Percentiles rank a stretch among this genome's conserved stretches.
Conservation (phyloP, 37 sponge, comb jelly and placozoan species). For the Corticium candelabrum region DNA sequence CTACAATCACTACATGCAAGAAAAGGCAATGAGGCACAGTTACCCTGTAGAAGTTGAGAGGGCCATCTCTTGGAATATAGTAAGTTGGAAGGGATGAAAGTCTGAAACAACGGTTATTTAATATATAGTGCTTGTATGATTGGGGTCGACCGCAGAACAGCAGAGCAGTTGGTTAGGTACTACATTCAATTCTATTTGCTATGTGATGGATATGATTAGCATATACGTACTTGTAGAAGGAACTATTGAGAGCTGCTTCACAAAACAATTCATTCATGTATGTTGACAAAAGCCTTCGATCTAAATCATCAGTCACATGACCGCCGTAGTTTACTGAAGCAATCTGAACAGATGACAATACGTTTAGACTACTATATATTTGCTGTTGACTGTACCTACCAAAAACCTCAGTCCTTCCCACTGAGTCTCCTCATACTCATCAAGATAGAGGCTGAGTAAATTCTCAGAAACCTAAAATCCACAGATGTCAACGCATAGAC, state of each 20-base stretch:
- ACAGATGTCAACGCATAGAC: not conserved
- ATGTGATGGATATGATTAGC: conserved; percentile 9
- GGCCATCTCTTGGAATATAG: conserved; percentile 97
- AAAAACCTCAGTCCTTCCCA: conserved; percentile 99
- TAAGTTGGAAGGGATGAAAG: conserved; percentile 74
- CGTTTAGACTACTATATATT: no score
- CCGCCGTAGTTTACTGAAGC: conserved; percentile 99
- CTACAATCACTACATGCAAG: not conserved
- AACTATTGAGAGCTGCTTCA: conserved; percentile 60
- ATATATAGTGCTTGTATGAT: not conserved
- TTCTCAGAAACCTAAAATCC: conserved; percentile 84
- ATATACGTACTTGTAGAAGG: conserved; percentile 68
- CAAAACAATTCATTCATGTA: conserved; percentile 94
- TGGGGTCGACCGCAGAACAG: no score
- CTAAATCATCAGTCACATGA: conserved; percentile 98
- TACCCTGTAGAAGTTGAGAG: conserved; percentile 64
- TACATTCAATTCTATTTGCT: not conserved
- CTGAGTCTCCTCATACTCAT: conserved; percentile 94
- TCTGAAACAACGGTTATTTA: conserved; percentile 21
- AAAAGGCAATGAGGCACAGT: not conserved
- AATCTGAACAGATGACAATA: conserved; percentile 63
- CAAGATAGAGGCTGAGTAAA: conserved; percentile 88
- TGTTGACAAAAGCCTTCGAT: conserved; percentile 84
- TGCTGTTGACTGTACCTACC: no score
- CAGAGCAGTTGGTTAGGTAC: not conserved